Evolutionary conservation across 2,797 vertebrate genomes (phyloP), one percentile per base, ranked within the genome.

Genomic region (Gambusia yucatana): DNA sequence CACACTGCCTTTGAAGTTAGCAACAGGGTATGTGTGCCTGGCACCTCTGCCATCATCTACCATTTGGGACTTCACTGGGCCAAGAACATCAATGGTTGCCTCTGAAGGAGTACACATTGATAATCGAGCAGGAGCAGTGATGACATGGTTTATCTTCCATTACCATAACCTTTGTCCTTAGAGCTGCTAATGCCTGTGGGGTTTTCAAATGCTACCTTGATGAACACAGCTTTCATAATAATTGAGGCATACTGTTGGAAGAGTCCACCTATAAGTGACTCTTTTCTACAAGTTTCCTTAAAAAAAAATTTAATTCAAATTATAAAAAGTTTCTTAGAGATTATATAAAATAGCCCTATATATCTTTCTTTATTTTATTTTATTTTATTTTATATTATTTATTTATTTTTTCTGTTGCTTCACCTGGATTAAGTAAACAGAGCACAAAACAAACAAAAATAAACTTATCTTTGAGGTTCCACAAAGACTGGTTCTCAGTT

Each of bases 1-100:
- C 39, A 2, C 48, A 5, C 41, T 65, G 77, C 70, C 87, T 91
- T 89, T 91, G 84, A 93, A 88, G 89, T 78, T 70, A 69, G 73
- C 25, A 75, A 61, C 73, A 44, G 46, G 48, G 71, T 65, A 76
- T 83, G 71, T 72, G 77, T 70, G 65, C 69, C 78, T 65, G 86
- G 82, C 81, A 84, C 73, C 61, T 20, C 43, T 72, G 83, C 82
- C 81, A 75, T 77, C 76, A 69, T 63, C 78, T 75, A 78, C 84
- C 90, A 89, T 89, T 79, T 87, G 88, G 82, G 83, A 55, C 78
- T 83, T 77, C 78, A 72, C 80, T 69, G 9, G 72, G 74, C 52
- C 79, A 83, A 91, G 87, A 88, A 92, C 92, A 80, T 78, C 59
- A 79, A 72, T 4, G 47, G 5, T 7, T 59, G 72, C 30, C 89